A percentile compares a stretch with the other conserved stretches of the same genome.
These are phyloP conservation scores for Pelagia noctiluca DNA, from an alignment of 30 jellyfish, hydroid and myxozoan genomes.

Conservation along the genomic window DNA sequence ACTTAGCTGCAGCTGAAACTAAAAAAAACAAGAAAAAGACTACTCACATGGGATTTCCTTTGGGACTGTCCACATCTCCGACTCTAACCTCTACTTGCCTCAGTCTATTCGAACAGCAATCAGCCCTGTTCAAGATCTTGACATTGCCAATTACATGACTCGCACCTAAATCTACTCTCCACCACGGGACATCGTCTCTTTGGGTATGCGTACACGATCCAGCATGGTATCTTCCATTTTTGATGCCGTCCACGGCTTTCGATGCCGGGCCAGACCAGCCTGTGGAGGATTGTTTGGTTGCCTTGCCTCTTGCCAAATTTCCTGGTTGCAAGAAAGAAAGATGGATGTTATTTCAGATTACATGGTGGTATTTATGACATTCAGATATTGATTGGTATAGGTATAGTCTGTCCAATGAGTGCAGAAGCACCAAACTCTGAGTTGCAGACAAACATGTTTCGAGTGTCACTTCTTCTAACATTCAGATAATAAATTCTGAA, in stretches of 20 bases:
- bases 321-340: neutral
- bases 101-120: conserved; percentile 59
- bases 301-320: conserved; percentile 46
- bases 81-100: conserved; percentile 51
- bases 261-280: conserved; percentile 36
- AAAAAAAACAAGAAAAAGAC: neutral
- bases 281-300: conserved; percentile 70
- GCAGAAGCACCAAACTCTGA: no score
- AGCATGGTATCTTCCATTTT: conserved; percentile 5
- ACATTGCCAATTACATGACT: conserved; percentile 36
- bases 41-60: conserved; percentile 53
- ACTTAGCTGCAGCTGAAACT: neutral
- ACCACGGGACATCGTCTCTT: conserved; percentile 59
- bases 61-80: conserved; percentile 48
- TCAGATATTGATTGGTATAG: no score
- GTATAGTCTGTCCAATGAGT: no score
- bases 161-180: conserved; percentile 66
- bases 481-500: no score
- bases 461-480: no score
- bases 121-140: conserved; percentile 46
- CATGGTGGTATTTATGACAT: no score
- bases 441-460: no score
- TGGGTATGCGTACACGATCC: conserved; percentile 45
- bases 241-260: conserved; percentile 63
- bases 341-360: no score